A percentile compares a stretch with the other conserved stretches of the same genome.
These are phyloP conservation scores for Pachycephus smyrnensis DNA, from an alignment of 2,888 invertebrate genomes.

Conservation along the genomic window DNA sequence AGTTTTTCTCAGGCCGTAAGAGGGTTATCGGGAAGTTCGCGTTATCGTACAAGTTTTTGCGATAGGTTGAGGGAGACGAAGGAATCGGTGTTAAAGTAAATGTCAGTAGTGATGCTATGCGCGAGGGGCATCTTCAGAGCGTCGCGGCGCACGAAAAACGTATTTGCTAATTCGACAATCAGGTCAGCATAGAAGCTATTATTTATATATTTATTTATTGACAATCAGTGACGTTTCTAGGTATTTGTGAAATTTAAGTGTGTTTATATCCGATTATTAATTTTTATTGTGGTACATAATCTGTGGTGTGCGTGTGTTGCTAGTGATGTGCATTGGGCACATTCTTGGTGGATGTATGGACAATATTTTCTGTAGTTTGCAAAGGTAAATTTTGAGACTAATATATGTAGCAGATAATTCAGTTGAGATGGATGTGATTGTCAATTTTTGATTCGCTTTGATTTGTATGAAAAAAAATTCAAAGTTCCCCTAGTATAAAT, in stretches of 20 bases:
- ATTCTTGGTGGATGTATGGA: neutral
- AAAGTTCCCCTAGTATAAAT: neutral
- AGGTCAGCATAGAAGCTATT: constrained; percentile 41
- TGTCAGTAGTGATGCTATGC: constrained; percentile 55
- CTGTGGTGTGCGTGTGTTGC: neutral
- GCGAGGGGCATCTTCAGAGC: constrained; percentile 52
- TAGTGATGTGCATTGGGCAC: neutral
- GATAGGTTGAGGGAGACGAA: constrained; percentile 8
- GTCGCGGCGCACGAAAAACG: constrained; percentile 48
- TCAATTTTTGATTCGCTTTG: neutral
- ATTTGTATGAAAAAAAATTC: neutral
- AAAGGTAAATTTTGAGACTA: neutral
- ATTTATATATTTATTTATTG: neutral
- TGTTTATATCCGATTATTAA: neutral
- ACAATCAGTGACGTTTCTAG: neutral
- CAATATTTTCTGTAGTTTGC: neutral
- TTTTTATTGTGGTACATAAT: neutral
- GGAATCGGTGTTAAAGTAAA: constrained; percentile 5
- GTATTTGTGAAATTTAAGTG: neutral
- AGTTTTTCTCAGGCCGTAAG: neutral
- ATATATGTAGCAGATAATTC: neutral
- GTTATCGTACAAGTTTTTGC: constrained; percentile 17
- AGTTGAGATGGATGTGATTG: neutral
- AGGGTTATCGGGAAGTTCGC: constrained; percentile 23
- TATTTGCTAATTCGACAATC: constrained; percentile 45